phyloP scores from a whole-genome alignment of 1,140 invertebrate species.

The Neoseiulus cucumeris region DNA sequence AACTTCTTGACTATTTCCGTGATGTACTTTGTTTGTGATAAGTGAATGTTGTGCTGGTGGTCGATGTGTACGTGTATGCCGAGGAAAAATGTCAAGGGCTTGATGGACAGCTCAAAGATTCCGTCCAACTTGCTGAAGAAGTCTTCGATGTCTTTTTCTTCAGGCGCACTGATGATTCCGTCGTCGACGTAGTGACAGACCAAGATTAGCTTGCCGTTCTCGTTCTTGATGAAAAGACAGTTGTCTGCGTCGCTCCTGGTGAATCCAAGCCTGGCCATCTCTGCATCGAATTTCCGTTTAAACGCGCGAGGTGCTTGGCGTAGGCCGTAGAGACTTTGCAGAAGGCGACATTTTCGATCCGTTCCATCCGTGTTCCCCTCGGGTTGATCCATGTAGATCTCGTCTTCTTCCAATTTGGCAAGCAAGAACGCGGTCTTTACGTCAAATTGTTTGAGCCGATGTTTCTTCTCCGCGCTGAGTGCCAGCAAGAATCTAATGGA shows the following conservation, averaged over 20 bases:
- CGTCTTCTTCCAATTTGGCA: too few species aligned
- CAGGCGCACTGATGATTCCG: neutral
- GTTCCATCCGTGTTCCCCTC: conserved; percentile 15
- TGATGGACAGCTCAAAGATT: neutral
- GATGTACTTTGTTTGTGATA: too few species aligned
- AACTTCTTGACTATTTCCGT: neutral
- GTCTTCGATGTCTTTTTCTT: neutral
- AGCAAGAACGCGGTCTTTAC: too few species aligned
- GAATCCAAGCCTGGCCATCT: neutral
- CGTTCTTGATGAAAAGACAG: neutral
- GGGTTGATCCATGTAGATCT: conserved; percentile 27
- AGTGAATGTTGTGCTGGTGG: neutral
- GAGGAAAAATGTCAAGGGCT: neutral
- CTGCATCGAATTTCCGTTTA: conserved; percentile 19
- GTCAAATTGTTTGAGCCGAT: too few species aligned
- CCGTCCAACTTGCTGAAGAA: neutral
- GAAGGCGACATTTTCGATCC: neutral
- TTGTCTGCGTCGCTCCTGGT: neutral
- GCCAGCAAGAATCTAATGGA: too few species aligned
- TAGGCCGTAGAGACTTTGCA: conserved; percentile 24
- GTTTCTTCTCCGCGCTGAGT: too few species aligned
- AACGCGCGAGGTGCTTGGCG: conserved; percentile 24
- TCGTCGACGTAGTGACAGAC: neutral
- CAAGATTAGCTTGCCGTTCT: neutral
- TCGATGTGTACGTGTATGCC: neutral